Conservation (phyloP, 2,888 invertebrate genomes). For the Boloria euphrosyne region DNA sequence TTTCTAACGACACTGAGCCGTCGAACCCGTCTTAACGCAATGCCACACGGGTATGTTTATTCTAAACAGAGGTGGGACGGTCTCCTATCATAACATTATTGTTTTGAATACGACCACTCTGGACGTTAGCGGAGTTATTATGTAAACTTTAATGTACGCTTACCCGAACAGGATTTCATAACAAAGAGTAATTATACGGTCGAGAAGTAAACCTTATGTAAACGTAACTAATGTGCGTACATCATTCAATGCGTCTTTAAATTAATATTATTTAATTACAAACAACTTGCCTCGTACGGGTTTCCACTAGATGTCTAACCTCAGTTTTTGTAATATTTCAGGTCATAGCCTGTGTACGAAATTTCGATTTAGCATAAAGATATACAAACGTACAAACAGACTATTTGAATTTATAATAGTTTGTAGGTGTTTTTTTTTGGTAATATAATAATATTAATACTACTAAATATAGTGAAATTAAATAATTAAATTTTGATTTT, state of each 20-base stretch:
- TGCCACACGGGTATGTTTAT: constrained; percentile 62
- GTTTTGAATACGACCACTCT: constrained; percentile 65
- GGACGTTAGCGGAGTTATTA: constrained; percentile 44
- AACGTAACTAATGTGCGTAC: constrained; percentile 37
- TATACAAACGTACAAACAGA: no score
- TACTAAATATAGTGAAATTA: no score
- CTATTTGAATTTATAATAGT: no score
- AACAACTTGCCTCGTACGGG: not conserved
- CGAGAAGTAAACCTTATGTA: constrained; percentile 36
- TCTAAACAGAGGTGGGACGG: constrained; percentile 66
- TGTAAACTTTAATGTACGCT: constrained; percentile 40
- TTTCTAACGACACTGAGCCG: constrained; percentile 8
- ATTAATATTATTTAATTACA: constrained; percentile 24
- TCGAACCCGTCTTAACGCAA: constrained; percentile 30
- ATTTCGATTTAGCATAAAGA: no score
- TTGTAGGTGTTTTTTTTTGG: no score
- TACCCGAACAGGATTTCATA: constrained; percentile 41
- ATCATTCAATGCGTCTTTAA: constrained; percentile 30
- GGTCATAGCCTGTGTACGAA: no score
- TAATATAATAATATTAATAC: no score
- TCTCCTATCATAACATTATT: constrained; percentile 76
- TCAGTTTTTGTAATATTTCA: no score
- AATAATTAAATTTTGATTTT: no score
- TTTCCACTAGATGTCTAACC: no score
- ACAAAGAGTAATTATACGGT: constrained; percentile 42